phyloP scores from a whole-genome alignment of 2,113 vertebrate species.

The Apodemus sylvaticus region DNA sequence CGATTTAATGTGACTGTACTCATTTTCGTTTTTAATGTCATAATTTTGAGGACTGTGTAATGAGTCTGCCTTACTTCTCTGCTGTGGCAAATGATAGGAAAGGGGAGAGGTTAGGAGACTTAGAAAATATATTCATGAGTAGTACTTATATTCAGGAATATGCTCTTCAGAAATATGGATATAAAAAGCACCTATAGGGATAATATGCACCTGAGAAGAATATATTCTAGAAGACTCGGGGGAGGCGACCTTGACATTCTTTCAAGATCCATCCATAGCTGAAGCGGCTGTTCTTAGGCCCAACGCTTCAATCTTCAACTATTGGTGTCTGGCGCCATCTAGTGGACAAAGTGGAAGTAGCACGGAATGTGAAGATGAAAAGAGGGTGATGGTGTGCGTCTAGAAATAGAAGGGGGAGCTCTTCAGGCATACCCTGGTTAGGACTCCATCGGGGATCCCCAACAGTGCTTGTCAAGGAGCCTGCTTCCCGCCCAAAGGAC shows the following conservation, averaged over 20 bases:
- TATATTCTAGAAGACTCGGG: background rate
- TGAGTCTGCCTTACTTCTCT: background rate
- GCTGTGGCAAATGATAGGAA: background rate
- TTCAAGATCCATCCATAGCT: background rate
- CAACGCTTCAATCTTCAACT: background rate
- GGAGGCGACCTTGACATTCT: background rate
- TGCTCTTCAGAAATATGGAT: background rate
- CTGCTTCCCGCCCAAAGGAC: background rate
- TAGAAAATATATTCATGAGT: background rate
- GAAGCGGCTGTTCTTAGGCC: fast-evolving
- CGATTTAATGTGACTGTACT: too few species aligned
- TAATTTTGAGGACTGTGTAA: background rate
- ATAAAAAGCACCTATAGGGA: background rate
- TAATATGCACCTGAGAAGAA: background rate
- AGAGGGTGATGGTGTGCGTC: too few species aligned
- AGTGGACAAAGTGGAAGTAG: background rate
- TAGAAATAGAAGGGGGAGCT: background rate
- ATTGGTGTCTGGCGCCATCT: constrained; percentile 57
- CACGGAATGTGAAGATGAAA: background rate
- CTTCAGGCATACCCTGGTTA: too few species aligned
- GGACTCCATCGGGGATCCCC: background rate
- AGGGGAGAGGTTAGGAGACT: background rate
- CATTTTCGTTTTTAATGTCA: background rate
- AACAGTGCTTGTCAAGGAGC: background rate
- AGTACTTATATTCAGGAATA: constrained; percentile 12